Base-by-base conservation (phyloP, 1,140 invertebrate genomes). In the Plutomurus gul region DNA sequence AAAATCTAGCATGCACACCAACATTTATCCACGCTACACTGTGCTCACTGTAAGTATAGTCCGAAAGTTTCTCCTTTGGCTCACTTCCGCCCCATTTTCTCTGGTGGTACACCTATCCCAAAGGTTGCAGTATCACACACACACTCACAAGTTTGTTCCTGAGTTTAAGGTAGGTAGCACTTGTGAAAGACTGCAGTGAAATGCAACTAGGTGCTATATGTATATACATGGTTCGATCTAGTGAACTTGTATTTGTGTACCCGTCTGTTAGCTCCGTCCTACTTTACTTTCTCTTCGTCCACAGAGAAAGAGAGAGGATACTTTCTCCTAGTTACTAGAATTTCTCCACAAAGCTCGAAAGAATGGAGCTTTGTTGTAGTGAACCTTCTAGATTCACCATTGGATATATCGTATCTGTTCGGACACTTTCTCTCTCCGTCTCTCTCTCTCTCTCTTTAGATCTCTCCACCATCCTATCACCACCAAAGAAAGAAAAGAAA, bases 61-160 rank as follows among this genome's bases (percentile, higher is more conserved):
- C 16, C 10, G 56, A 65, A 65, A 65, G 27, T 65, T 65, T 65
- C 56, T n/a, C n/a, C n/a, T 65, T 65, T 65, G 18, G 70, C 36
- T 72, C 70, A 72, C 70, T 72, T 72, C 70, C 70, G 36, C 40
- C 18, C 70, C 18, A 39, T 40, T 25, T 27, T 72, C 18, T 4
- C 36, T 8, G 3, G 8, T 43, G 11, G n/a, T 72, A 20, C 40
- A 20, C 70, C 22, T 39, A 40, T 72, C 40, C 40, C 70, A 72
- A 72, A 20, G 18, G 36, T 20, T 72, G 39, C 40, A 39, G 25
- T 27, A 72, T 37, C 16, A 46, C 8, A 20, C 40, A 22, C 36
- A 39, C 70, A 46, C 13, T 39, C 18, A 20, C 25, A 72, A 36
- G 40, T 72, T 72, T 72, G 40, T 72, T 72, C 39, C 40, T 72